Percentiles rank a stretch among this genome's conserved stretches.
phyloP scores from a whole-genome alignment of 1,140 invertebrate species.

The Microvelia longipes region DNA sequence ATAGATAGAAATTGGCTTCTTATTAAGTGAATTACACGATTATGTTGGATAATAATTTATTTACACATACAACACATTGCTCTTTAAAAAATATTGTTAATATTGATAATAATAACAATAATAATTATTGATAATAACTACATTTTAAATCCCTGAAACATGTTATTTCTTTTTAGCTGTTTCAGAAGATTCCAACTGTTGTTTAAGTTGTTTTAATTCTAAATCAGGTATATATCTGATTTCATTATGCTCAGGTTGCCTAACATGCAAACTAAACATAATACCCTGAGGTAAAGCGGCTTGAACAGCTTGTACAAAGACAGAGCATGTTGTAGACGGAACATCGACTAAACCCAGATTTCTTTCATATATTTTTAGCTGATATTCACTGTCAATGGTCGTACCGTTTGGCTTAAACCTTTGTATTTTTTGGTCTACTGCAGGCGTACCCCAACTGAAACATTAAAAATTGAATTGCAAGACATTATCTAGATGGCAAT shows the following conservation, averaged over 20 bases:
- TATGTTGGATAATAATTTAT: too few species aligned
- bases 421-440: conserved; percentile 46
- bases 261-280: conserved; percentile 42
- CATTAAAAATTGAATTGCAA: conserved; percentile 19
- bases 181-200: conserved; percentile 27
- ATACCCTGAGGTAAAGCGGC: conserved; percentile 59
- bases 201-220: conserved; percentile 53
- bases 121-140: too few species aligned
- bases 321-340: conserved; percentile 35
- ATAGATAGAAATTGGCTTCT: too few species aligned
- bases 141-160: too few species aligned
- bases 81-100: too few species aligned
- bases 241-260: conserved; percentile 40
- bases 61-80: too few species aligned
- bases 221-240: conserved; percentile 62
- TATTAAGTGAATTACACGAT: too few species aligned
- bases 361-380: conserved; percentile 58
- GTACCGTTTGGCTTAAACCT: conserved; percentile 49
- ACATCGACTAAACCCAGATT: conserved; percentile 52
- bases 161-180: not conserved
- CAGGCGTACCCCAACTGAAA: conserved; percentile 55
- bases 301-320: conserved; percentile 54
- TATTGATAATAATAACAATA: too few species aligned
- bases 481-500: conserved; percentile 17
- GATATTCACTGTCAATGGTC: conserved; percentile 49